Evolutionary conservation across 2,888 invertebrate genomes (phyloP).

Genomic region (Mactromeris polynyma): DNA sequence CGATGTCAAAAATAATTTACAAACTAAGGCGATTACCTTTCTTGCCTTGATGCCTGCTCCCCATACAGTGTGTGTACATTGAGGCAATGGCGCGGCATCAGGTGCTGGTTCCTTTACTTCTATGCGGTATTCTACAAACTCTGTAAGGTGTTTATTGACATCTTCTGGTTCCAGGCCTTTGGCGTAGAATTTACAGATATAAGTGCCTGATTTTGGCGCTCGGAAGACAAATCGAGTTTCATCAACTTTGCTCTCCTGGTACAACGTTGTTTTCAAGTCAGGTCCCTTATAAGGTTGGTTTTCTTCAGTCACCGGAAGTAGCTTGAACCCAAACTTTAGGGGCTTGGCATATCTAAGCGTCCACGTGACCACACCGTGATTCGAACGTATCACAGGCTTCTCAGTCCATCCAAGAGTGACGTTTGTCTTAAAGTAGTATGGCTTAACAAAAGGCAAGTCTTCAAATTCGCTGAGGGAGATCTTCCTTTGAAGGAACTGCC

Average conservation of each 20-base stretch:
- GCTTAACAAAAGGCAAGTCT: constrained; percentile 76
- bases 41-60: constrained; percentile 68
- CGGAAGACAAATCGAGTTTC: constrained; percentile 71
- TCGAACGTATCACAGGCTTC: constrained; percentile 69
- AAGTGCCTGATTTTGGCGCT: constrained; percentile 69
- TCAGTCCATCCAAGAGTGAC: constrained; percentile 73
- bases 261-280: constrained; percentile 68
- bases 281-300: constrained; percentile 52
- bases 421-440: constrained; percentile 70
- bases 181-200: constrained; percentile 73
- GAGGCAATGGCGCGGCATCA: constrained; percentile 73
- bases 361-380: constrained; percentile 72
- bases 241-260: constrained; percentile 71
- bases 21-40: constrained; percentile 59
- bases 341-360: constrained; percentile 71
- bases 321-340: constrained; percentile 69
- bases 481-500: constrained; percentile 75
- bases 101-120: constrained; percentile 70
- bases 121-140: constrained; percentile 74
- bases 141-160: constrained; percentile 67
- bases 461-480: constrained; percentile 75
- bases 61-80: constrained; percentile 74
- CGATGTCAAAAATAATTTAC: too few relatives aligned
- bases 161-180: constrained; percentile 65
- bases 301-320: constrained; percentile 52